These are phyloP conservation scores for Boloria selene DNA, from an alignment of 2,888 invertebrate genomes.

Conservation along the genomic window DNA sequence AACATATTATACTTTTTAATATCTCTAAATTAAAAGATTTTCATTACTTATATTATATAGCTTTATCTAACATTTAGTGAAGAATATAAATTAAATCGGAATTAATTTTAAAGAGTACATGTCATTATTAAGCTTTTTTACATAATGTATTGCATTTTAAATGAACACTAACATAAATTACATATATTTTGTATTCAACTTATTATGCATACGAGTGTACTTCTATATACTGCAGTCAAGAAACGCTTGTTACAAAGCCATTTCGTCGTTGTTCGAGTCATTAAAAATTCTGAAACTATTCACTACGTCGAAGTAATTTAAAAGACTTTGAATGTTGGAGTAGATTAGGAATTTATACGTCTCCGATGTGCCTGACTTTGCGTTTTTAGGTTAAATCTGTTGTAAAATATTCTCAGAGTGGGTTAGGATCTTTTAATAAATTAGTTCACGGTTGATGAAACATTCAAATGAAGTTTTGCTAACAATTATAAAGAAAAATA, in stretches of 20 bases:
- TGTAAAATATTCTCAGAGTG: slow-evolving; percentile 27
- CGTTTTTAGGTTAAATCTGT: slow-evolving; percentile 31
- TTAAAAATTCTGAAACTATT: slow-evolving; percentile 21
- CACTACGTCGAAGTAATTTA: slow-evolving; percentile 37
- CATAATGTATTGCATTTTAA: no score
- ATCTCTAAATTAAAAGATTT: no score
- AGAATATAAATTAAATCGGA: neutral
- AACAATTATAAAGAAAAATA: neutral
- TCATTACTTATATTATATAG: no score
- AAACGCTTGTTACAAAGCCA: neutral
- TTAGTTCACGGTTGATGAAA: slow-evolving; percentile 23
- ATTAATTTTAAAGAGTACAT: neutral
- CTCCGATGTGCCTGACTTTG: slow-evolving; percentile 20
- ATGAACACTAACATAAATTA: no score
- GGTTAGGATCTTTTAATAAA: slow-evolving; percentile 25
- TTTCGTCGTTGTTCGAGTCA: slow-evolving; percentile 1
- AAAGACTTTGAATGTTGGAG: slow-evolving; percentile 38
- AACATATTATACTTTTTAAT: no score
- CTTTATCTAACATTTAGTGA: slow-evolving; percentile 3
- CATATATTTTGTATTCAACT: no score
- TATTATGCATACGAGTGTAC: no score
- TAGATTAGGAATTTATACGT: slow-evolving; percentile 39
- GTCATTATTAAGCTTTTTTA: neutral
- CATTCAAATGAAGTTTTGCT: slow-evolving; percentile 11
- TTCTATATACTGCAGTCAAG: neutral